Base-by-base conservation (phyloP, 2,888 invertebrate species). In the Arctia plantaginis region DNA sequence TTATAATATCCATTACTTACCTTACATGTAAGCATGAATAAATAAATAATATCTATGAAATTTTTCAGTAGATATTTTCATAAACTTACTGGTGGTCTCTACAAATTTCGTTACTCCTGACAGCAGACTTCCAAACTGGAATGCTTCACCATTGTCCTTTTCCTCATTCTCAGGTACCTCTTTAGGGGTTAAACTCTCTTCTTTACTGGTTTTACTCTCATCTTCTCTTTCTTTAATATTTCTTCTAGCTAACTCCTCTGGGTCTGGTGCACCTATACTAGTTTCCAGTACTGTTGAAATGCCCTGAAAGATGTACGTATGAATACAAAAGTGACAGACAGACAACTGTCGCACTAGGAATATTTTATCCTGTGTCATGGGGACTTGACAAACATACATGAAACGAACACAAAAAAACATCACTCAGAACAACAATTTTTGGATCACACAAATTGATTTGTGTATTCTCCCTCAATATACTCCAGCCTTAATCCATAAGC, bases 221-320 rank as follows among this genome's bases (percentile, higher is more conserved):
- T 68, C 67, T 35, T 76, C 76, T 65, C 55, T 69, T 68, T 88
- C 89, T 80, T 89, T 90, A 1, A 81, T 76, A 47, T 87, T 87
- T 62, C 95, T 92, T 79, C 96, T 95, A 0, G 97, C 98, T 74
- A 98, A 86, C 87, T 98, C 97, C 88, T 97, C 97, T 0, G 99
- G 98, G 86, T 98, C 97, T 0, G 98, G 98, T 0, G 97, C 97
- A 6, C 98, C 98, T 55, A 99, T 97, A 23, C 98, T 97, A 64
- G 97, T 97, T 95, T 99, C 99, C 76, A 99, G 90, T 20, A 98
- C 97, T 70, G 97, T 97, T 76, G 96, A 96, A 75, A 98, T 94
- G 6, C 98, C 98, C 93, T 98, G 97, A 8, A 71, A 71, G 3
- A 35, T n/a, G 13, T 35, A 35, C 8, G 20, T 47, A 20, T 0